A percentile compares a stretch with the other conserved stretches of the same genome.
These are phyloP conservation scores for Thymelicus lineola DNA, from an alignment of 2,888 invertebrate species.

Conservation along the genomic window DNA sequence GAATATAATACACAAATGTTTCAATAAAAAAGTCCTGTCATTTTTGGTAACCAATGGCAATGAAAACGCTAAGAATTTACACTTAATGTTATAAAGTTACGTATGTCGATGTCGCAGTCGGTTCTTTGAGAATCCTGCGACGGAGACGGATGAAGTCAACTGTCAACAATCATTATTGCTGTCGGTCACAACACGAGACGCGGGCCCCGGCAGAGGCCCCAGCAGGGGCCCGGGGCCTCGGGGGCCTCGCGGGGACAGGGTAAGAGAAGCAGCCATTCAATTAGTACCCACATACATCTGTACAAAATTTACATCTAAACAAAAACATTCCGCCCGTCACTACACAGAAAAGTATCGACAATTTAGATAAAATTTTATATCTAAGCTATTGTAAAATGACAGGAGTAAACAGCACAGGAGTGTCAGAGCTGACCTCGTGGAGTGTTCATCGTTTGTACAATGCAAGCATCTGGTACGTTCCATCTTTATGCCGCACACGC, in stretches of 20 bases:
- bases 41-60: conserved; percentile 85
- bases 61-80: conserved; percentile 74
- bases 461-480: conserved; percentile 67
- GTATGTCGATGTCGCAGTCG: conserved; percentile 66
- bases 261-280: conserved; percentile 32
- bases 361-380: conserved; percentile 17
- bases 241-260: conserved; percentile 14
- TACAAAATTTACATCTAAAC: conserved; percentile 35
- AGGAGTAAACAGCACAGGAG: conserved; percentile 38
- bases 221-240: background rate
- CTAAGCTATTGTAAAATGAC: conserved; percentile 35
- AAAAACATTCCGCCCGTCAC: conserved; percentile 12
- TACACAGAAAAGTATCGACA: conserved; percentile 9
- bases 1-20: conserved; percentile 82
- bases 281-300: conserved; percentile 25
- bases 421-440: conserved; percentile 41
- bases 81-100: conserved; percentile 77
- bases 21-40: conserved; percentile 81
- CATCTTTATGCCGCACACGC: conserved; percentile 51
- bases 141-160: conserved; percentile 67
- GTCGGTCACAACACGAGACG: conserved; percentile 67
- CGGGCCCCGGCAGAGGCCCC: conserved; percentile 40
- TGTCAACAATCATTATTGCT: conserved; percentile 70
- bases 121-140: conserved; percentile 71
- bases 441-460: conserved; percentile 62